Percentiles rank a stretch among this genome's conserved stretches.
These are phyloP conservation scores for Amiota communis DNA, from an alignment of 2,888 invertebrate species.

Conservation along the genomic window DNA sequence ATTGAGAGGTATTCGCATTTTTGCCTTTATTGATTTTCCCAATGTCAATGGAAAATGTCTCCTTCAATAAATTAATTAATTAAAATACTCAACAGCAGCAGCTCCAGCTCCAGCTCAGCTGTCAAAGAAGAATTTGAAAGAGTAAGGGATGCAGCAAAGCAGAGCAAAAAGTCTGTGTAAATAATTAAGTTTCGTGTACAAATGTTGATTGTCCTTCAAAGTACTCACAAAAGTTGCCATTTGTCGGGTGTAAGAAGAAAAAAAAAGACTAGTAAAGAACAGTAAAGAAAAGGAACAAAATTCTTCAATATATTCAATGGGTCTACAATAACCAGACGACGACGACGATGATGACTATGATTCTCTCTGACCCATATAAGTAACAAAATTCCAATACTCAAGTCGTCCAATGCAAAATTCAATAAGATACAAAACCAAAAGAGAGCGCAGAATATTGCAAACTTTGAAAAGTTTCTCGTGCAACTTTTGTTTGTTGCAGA, in stretches of 20 bases:
- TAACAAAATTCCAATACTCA: conserved; percentile 11
- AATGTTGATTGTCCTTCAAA: conserved; percentile 37
- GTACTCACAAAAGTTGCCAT: conserved; percentile 40
- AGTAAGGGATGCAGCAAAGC: neutral
- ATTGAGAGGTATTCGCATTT: neutral
- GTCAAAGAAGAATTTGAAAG: too few relatives aligned
- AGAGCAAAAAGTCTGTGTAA: conserved; percentile 50
- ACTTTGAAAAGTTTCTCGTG: conserved; percentile 61
- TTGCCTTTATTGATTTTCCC: neutral
- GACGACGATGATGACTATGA: too few relatives aligned
- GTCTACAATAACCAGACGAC: neutral
- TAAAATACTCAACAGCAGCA: conserved; percentile 51
- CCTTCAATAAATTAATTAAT: conserved; percentile 60
- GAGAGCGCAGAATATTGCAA: conserved; percentile 44
- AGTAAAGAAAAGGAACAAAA: too few relatives aligned
- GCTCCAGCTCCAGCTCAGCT: neutral
- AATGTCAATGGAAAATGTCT: conserved; percentile 59
- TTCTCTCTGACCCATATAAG: neutral
- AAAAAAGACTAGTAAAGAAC: too few relatives aligned
- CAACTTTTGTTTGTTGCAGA: conserved; percentile 52
- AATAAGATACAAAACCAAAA: conserved; percentile 40
- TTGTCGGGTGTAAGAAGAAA: neutral
- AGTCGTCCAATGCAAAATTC: conserved; percentile 54
- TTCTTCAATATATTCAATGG: neutral
- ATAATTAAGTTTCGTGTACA: conserved; percentile 60